phyloP scores from a whole-genome alignment of 2,797 vertebrate species.

The Poeciliopsis presidionis region DNA sequence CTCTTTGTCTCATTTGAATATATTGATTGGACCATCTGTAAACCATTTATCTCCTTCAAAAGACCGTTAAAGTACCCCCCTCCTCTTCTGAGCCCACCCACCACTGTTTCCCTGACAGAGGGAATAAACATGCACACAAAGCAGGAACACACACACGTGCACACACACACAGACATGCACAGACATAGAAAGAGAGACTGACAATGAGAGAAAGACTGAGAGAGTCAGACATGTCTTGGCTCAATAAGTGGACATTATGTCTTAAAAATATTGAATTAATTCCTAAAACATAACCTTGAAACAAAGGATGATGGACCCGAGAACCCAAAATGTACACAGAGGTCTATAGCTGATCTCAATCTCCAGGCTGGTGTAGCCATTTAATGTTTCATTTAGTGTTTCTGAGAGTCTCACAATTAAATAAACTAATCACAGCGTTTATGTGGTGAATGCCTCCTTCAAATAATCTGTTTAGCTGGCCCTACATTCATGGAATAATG shows the following conservation, averaged over 20 bases:
- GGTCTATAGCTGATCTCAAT: slow-evolving; percentile 26
- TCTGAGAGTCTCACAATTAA: slow-evolving; percentile 67
- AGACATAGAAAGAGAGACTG: slow-evolving; percentile 20
- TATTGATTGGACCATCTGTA: slow-evolving; percentile 88
- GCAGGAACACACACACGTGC: not conserved
- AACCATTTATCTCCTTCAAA: slow-evolving; percentile 87
- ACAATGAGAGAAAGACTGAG: slow-evolving; percentile 4
- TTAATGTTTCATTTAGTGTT: slow-evolving; percentile 63
- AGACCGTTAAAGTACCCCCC: slow-evolving; percentile 79
- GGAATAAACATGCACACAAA: slow-evolving; percentile 52
- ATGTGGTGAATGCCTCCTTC: slow-evolving; percentile 69
- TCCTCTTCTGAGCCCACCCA: slow-evolving; percentile 70
- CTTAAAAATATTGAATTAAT: slow-evolving; percentile 34
- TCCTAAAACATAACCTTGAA: slow-evolving; percentile 52
- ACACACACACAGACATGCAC: not conserved
- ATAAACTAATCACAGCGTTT: slow-evolving; percentile 76
- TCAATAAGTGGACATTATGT: slow-evolving; percentile 39
- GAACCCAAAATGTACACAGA: slow-evolving; percentile 55
- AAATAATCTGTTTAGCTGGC: slow-evolving; percentile 78
- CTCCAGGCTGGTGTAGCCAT: slow-evolving; percentile 47
- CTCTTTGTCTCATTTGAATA: slow-evolving; percentile 84
- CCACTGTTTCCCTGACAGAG: slow-evolving; percentile 69
- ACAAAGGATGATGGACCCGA: slow-evolving; percentile 45
- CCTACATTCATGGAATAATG: slow-evolving; percentile 54
- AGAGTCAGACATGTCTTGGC: slow-evolving; percentile 10